These are phyloP conservation scores for Sorex fumeus DNA, from an alignment of 2,113 vertebrate genomes.

Conservation along the genomic window DNA sequence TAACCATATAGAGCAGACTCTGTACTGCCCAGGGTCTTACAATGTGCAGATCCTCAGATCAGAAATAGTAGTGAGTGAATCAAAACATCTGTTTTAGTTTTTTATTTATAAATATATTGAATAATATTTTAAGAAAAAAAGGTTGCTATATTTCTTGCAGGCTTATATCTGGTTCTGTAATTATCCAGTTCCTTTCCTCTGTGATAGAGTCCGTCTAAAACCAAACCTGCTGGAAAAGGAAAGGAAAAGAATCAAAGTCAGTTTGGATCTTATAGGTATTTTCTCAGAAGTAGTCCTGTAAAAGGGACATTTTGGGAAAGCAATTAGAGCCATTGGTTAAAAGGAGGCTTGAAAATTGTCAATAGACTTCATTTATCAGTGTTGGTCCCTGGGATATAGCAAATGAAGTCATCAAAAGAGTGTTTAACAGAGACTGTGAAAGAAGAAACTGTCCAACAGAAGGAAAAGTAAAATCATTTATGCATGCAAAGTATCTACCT, in stretches of 20 bases:
- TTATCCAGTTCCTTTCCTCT: neutral
- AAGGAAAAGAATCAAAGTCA: constrained; percentile 40
- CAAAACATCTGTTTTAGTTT: too few relatives aligned
- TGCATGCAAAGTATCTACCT: constrained; percentile 56
- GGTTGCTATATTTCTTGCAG: neutral
- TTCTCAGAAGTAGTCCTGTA: constrained; percentile 45
- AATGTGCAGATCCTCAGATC: neutral
- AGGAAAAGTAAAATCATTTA: constrained; percentile 63
- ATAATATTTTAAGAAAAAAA: constrained; percentile 1
- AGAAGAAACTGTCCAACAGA: neutral
- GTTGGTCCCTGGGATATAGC: constrained; percentile 34
- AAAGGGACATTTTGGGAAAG: constrained; percentile 62
- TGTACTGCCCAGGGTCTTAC: neutral
- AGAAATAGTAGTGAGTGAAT: neutral
- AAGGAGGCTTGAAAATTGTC: constrained; percentile 66
- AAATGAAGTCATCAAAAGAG: constrained; percentile 22
- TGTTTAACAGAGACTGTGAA: neutral
- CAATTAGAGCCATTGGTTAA: constrained; percentile 65
- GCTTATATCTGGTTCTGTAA: neutral
- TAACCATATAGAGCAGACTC: too few relatives aligned
- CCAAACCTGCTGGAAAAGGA: neutral
- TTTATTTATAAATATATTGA: constrained; percentile 25
- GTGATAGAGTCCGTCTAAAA: neutral
- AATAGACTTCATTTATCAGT: constrained; percentile 50
- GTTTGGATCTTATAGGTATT: constrained; percentile 23